Percentiles rank a stretch among this genome's conserved stretches.
phyloP scores from a whole-genome alignment of 1,140 invertebrate species.

The Lasioglossum baleicum region DNA sequence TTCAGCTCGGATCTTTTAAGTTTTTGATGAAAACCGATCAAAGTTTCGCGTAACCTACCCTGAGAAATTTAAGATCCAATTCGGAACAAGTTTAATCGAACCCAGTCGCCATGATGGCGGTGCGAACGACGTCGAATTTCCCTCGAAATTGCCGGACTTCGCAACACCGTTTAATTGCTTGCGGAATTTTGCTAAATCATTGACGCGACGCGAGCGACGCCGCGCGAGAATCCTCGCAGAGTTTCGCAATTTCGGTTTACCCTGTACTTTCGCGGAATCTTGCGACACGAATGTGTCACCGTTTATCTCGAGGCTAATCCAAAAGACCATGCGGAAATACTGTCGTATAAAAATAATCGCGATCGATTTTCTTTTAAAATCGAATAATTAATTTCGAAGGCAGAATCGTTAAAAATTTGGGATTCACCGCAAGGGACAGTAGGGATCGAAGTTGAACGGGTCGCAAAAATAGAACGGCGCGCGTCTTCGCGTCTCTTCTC shows the following conservation, averaged over 20 bases:
- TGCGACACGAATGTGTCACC: conserved; percentile 17
- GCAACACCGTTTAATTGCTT: conserved; percentile 18
- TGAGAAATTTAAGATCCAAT: not conserved
- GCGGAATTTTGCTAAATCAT: conserved; percentile 24
- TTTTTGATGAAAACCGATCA: not conserved
- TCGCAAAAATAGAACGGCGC: conserved; percentile 51
- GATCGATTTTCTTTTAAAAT: no score
- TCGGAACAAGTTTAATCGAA: not conserved
- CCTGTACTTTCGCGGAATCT: conserved; percentile 12
- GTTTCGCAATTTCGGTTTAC: conserved; percentile 30
- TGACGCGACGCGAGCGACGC: conserved; percentile 11
- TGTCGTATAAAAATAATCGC: not conserved
- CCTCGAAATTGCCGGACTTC: not conserved
- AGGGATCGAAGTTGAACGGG: conserved; percentile 37
- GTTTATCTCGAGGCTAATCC: conserved; percentile 16
- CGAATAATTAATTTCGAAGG: not conserved
- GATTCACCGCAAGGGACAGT: conserved; percentile 22
- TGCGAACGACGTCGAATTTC: not conserved
- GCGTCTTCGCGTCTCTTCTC: not conserved
- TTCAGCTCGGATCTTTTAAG: no score
- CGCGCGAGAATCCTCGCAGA: not conserved
- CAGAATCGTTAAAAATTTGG: conserved; percentile 14
- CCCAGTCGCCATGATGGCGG: no score
- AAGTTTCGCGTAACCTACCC: not conserved
- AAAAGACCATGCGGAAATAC: not conserved